Evolutionary conservation across 2,888 invertebrate genomes (phyloP), one percentile per base, ranked within the genome.

Genomic region (Caenorhabditis sp.): DNA sequence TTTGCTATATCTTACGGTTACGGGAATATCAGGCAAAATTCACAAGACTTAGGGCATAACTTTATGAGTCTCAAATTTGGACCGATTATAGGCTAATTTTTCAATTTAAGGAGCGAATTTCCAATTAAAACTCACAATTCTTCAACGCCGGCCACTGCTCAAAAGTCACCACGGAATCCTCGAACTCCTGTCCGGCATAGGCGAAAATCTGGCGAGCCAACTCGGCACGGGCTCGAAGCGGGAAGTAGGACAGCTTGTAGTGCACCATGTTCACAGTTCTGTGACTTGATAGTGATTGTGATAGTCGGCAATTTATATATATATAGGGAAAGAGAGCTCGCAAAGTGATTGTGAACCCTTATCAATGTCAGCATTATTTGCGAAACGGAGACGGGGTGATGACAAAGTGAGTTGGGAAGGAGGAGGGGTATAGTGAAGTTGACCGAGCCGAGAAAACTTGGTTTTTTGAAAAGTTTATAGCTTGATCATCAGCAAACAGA

Each of bases 131-230:
- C 82, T 78, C 65, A 84, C 82, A 35, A 8, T 72, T 40, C 55
- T 85, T 85, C 35, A 78, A 32, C 4, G 69, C 69, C 44, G 83
- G 80, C 86, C 86, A 86, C 18, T 81, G 35, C 20, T 81, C 82
- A 15, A 53, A 56, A 6, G 58, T 61, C 18, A 86, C 50, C 11
- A 71, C 67, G 11, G 64, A 32, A 64, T 86, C 86, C 20, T 82
- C 78, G 37, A 67, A 86, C 22, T 85, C 76, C 60, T 74, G 56
- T 47, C 82, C 84, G 20, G 85, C 83, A 20, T 74, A 79, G 8
- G 71, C 80, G 62, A 85, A 84, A 40, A 80, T 68, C 44, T 83
- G 85, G 3, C 82, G 67, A 55, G 55, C 26, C n/a, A 68, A 50
- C 44, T 82, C 82, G 26, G 37, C 82, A 32, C 69, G 64, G 44